A percentile compares a stretch with the other conserved stretches of the same genome.
These are phyloP conservation scores for Mungos mungo DNA, from an alignment of 2,113 vertebrate species.

Conservation along the genomic window DNA sequence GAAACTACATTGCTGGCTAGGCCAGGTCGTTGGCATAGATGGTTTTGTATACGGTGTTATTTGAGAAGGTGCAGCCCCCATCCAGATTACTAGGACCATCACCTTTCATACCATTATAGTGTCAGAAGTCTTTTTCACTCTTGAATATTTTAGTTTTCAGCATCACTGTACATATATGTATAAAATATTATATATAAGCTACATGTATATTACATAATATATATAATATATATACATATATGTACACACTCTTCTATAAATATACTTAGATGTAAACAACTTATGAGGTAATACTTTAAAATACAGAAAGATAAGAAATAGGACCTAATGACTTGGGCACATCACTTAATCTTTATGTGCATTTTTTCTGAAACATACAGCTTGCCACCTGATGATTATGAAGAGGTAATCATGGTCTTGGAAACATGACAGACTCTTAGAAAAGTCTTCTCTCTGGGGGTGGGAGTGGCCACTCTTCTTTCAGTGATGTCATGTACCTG, in stretches of 20 bases:
- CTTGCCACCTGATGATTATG: not conserved
- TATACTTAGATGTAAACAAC: constrained; percentile 2
- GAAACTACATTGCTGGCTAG: constrained; percentile 49
- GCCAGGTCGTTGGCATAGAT: constrained; percentile 21
- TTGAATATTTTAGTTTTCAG: constrained; percentile 29
- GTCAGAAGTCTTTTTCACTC: not conserved
- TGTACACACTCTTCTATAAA: not conserved
- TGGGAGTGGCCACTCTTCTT: not conserved
- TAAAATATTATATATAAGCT: not conserved
- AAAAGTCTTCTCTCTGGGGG: not conserved
- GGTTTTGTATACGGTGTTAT: constrained; percentile 22
- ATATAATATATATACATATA: not conserved
- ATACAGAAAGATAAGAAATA: constrained; percentile 25
- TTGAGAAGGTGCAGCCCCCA: not conserved
- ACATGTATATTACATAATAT: not conserved
- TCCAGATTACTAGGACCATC: not conserved
- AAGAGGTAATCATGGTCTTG: not conserved
- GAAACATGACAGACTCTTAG: not conserved
- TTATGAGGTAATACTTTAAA: constrained; percentile 28
- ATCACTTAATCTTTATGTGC: not conserved
- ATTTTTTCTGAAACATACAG: not conserved
- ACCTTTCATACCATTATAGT: not conserved
- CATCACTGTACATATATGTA: not conserved
- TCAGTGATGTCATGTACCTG: not conserved
- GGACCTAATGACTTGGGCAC: not conserved